phyloP scores from a whole-genome alignment of 2,888 invertebrate species.

The Cheiracanthium punctorium region DNA sequence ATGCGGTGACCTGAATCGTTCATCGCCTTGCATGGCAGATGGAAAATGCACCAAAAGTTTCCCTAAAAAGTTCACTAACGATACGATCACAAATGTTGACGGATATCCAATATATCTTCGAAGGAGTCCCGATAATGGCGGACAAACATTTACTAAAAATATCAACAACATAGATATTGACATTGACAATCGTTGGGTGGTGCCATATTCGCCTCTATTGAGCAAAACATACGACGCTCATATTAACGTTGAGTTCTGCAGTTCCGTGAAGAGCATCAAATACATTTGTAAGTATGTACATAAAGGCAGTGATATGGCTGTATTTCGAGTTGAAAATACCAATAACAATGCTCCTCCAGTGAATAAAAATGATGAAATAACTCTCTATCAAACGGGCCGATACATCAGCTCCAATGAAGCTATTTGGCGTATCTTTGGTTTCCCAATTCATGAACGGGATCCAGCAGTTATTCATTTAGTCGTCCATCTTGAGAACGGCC shows the following conservation, averaged over 20 bases:
- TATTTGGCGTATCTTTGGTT: constrained; percentile 74
- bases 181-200: constrained; percentile 6
- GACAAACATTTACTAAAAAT: constrained; percentile 26
- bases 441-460: constrained; percentile 73
- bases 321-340: too few relatives aligned
- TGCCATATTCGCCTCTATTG: too few relatives aligned
- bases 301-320: too few relatives aligned
- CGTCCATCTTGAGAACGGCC: constrained; percentile 74
- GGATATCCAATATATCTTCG: constrained; percentile 41
- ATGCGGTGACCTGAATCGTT: neutral
- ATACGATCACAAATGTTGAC: constrained; percentile 32
- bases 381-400: too few relatives aligned
- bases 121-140: constrained; percentile 33
- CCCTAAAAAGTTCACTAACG: constrained; percentile 20
- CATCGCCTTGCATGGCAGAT: constrained; percentile 27
- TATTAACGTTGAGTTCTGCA: too few relatives aligned
- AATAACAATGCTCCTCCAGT: too few relatives aligned
- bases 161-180: neutral
- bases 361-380: too few relatives aligned
- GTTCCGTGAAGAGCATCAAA: too few relatives aligned
- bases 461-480: constrained; percentile 33
- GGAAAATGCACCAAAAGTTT: constrained; percentile 38
- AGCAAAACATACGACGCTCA: too few relatives aligned
- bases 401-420: too few relatives aligned
- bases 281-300: too few relatives aligned